A percentile compares a stretch with the other conserved stretches of the same genome.
These are phyloP conservation scores for Hirudinaria manillensis DNA, from an alignment of 2,888 invertebrate genomes.

Conservation along the genomic window DNA sequence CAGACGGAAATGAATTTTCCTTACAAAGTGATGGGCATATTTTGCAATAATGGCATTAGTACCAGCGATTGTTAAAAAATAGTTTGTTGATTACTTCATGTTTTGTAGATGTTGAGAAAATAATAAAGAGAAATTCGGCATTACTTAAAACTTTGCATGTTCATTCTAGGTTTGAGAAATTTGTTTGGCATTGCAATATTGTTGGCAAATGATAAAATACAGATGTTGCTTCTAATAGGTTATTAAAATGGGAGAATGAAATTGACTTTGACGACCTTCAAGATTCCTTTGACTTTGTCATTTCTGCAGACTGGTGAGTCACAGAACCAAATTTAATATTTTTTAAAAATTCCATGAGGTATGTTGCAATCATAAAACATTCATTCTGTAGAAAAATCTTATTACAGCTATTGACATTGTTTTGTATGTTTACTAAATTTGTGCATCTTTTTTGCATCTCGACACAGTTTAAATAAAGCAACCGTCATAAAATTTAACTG, in stretches of 20 bases:
- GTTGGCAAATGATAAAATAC: not conserved
- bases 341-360: no score
- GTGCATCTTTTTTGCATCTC: not conserved
- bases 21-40: constrained; percentile 59
- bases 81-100: not conserved
- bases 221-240: constrained; percentile 38
- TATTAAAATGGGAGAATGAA: constrained; percentile 49
- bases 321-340: no score
- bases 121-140: constrained; percentile 61
- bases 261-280: constrained; percentile 45
- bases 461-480: not conserved
- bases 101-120: constrained; percentile 60
- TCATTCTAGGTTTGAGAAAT: constrained; percentile 33
- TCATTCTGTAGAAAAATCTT: not conserved
- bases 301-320: constrained; percentile 68
- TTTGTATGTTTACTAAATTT: not conserved
- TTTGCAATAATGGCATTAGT: constrained; percentile 35
- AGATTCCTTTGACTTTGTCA: constrained; percentile 64
- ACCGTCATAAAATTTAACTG: no score
- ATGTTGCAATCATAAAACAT: no score
- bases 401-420: no score
- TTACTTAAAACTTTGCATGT: constrained; percentile 40
- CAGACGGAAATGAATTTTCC: constrained; percentile 72
- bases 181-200: constrained; percentile 6
- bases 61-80: not conserved